Evolutionary conservation across 2,797 vertebrate genomes (phyloP).

Genomic region (Arrhamphus sclerolepis): DNA sequence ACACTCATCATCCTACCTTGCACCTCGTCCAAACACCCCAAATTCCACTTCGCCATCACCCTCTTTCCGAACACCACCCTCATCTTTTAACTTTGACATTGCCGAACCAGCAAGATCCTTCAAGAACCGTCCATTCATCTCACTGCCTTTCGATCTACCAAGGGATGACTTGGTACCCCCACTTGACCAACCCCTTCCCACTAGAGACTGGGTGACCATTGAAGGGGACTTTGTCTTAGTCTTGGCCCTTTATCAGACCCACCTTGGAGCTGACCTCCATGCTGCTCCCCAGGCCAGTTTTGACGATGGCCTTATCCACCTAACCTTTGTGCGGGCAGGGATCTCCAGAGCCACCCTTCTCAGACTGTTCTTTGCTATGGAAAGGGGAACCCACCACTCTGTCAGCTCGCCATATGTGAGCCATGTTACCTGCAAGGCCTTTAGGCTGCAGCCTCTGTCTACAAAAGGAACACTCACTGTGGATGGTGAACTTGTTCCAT

Average conservation of each 20-base stretch:
- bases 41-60: slow-evolving; percentile 73
- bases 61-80: slow-evolving; percentile 68
- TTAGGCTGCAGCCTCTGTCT: slow-evolving; percentile 90
- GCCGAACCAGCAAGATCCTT: slow-evolving; percentile 67
- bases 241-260: slow-evolving; percentile 88
- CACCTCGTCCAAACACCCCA: slow-evolving; percentile 79
- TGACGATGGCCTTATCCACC: slow-evolving; percentile 89
- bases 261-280: slow-evolving; percentile 89
- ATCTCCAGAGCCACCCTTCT: slow-evolving; percentile 88
- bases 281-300: slow-evolving; percentile 87
- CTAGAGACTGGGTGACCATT: slow-evolving; percentile 87
- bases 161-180: slow-evolving; percentile 86
- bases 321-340: slow-evolving; percentile 88
- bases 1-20: slow-evolving; percentile 78
- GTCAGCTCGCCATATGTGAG: slow-evolving; percentile 85
- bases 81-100: slow-evolving; percentile 83
- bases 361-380: slow-evolving; percentile 91
- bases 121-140: slow-evolving; percentile 66
- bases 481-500: slow-evolving; percentile 91
- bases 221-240: slow-evolving; percentile 92
- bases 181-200: slow-evolving; percentile 86
- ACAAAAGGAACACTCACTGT: slow-evolving; percentile 88
- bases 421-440: slow-evolving; percentile 86
- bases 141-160: slow-evolving; percentile 64
- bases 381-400: slow-evolving; percentile 86